These are phyloP conservation scores for Forbesichthys agassizii DNA, from an alignment of 2,113 vertebrate species.

Conservation along the genomic window DNA sequence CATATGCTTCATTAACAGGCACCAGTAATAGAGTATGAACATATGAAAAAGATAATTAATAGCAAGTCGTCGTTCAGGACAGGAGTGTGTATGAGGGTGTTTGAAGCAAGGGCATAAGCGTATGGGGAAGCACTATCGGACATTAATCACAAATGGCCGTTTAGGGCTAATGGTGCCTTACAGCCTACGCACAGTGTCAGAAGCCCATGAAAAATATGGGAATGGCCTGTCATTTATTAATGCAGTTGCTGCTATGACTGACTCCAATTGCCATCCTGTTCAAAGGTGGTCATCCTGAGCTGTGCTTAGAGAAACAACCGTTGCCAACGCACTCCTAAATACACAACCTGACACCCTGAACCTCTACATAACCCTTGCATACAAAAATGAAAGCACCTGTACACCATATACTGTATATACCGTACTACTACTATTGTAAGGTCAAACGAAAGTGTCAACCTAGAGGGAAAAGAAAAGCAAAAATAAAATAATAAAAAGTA, in stretches of 20 bases:
- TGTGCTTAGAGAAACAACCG: too few species aligned
- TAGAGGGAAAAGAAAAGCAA: too few species aligned
- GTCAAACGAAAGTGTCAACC: too few species aligned
- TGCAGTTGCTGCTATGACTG: slow-evolving; percentile 21
- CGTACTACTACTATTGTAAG: too few species aligned
- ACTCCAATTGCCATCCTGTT: slow-evolving; percentile 19
- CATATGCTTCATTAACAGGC: slow-evolving; percentile 4
- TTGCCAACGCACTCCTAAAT: slow-evolving; percentile 1
- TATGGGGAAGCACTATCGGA: slow-evolving; percentile 4
- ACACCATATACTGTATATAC: too few species aligned
- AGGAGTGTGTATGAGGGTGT: slow-evolving; percentile 7
- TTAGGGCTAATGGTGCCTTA: slow-evolving; percentile 43
- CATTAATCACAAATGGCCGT: slow-evolving; percentile 27
- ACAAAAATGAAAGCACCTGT: too few species aligned
- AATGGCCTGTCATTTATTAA: slow-evolving; percentile 43
- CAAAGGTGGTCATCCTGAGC: too few species aligned
- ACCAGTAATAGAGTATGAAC: neutral
- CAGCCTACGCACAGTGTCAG: slow-evolving; percentile 34
- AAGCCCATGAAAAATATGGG: slow-evolving; percentile 41
- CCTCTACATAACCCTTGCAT: neutral
- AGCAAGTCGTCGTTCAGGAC: slow-evolving; percentile 18
- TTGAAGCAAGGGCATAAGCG: slow-evolving; percentile 6
- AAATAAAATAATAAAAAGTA: too few species aligned
- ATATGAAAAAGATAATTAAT: slow-evolving; percentile 5
- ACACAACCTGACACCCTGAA: neutral